Evolutionary conservation across 2,113 vertebrate genomes (phyloP), one percentile per base, ranked within the genome.

Genomic region (Phrynosoma blainvillii): DNA sequence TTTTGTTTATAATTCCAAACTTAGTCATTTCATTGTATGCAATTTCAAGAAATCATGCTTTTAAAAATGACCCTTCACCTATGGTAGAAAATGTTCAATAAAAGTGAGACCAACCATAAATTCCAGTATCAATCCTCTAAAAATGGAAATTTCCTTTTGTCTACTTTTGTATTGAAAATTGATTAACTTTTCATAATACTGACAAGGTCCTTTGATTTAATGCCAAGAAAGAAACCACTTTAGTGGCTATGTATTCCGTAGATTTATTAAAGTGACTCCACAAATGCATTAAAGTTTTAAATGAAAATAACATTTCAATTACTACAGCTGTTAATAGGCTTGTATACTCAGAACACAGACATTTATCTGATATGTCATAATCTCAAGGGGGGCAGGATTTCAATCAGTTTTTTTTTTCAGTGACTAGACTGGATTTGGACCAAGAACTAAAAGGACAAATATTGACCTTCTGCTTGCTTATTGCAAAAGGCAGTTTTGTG

Each of bases 51-150:
- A 93, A 95, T 96, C 93, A 94, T 91, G 83, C 92, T 94, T 75
- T 40, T 90, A 95, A 96, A 95, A 93, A 96, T 92, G 87, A 96
- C 93, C 93, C 91, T 94, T 97, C 91, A 93, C 94, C 94, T 36
- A 86, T 89, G 66, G 88, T 95, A 89, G 87, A 91, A 91, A 91
- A 85, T n/a, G 89, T 85, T 95, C 92, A 78, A 94, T 96, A 94
- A 90, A 95, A 95, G 90, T 81, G 91, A 96, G 93, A 96, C 93
- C 95, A 96, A 93, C 92, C 93, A 36, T 90, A 95, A 91, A 56
- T 76, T 93, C 74, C 10, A 71, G 92, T 89, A 95, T 95, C 95
- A 94, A 93, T 95, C 92, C 92, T 91, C 75, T 73, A 5, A 92
- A 90, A 94, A 94, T 16, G 75, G 91, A 95, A 95, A 94, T 95